Base-by-base conservation (phyloP, 2,797 vertebrate genomes). In the Pogonophryne albipinna region DNA sequence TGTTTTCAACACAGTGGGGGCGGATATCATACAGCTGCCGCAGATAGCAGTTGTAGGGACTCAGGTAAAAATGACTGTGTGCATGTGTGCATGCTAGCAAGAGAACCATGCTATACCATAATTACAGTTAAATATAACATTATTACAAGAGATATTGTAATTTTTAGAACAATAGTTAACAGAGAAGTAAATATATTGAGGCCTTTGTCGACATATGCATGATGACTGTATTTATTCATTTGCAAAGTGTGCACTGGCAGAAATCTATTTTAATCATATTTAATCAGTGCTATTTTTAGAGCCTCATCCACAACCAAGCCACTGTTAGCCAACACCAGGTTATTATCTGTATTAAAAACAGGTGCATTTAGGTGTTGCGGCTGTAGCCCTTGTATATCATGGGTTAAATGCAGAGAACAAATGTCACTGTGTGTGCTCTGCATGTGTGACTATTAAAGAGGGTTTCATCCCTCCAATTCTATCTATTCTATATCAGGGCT, bases 31-130 rank as follows among this genome's bases (percentile, higher is more conserved):
- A 57, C 98, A 99, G 90, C 88, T 99, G 90, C 98, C 98, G 68
- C 98, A 99, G 95, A 99, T 99, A 85, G 98, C 97, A 67, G 98
- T 99, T 23, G 98, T 99, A 73, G 98, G 98, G 58, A 99, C 97
- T 66, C 98, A 99, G 97, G 98, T 99, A 95, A 89, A 81, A 71
- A 2, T 59, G 64, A 10, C 52, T 68, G 58, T 60, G 63, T 82
- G 47, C 45, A 45, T 66, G 55, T 50, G 61, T 57, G 63, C 61
- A 72, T 78, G 83, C 76, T 86, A 89, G 59, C 70, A 2, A 3
- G 27, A 49, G 72, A 86, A 81, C 86, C 77, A 83, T 76, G 75
- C 31, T 67, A 50, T 68, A 52, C 56, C 3, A 6, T 0, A 12
- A 45, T 55, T 17, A 63, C 4, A 5, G 14, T 49, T 20, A 11